Percentiles rank a stretch among this genome's conserved stretches.
Conservation (phyloP, 1,140 invertebrate genomes). For the Conopomorpha cramerella region DNA sequence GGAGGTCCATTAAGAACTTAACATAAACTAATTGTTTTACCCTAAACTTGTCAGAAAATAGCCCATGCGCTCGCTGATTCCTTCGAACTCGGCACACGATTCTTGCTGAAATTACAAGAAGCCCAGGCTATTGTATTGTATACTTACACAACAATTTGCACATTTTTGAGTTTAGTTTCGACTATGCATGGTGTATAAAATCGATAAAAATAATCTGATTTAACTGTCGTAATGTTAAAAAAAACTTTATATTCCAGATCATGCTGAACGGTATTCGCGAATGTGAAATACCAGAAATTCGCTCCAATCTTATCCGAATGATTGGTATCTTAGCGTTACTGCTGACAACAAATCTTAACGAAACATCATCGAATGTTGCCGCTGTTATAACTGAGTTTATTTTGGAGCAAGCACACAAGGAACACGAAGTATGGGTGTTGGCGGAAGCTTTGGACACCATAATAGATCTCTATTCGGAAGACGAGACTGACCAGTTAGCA, state of each 20-base stretch:
- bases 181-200: too few species aligned
- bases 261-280: constrained; percentile 65
- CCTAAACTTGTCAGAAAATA: too few species aligned
- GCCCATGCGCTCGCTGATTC: too few species aligned
- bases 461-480: constrained; percentile 79
- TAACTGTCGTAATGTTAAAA: too few species aligned
- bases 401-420: constrained; percentile 57
- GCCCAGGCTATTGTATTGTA: too few species aligned
- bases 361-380: constrained; percentile 30
- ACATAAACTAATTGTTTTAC: too few species aligned
- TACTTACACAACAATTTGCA: too few species aligned
- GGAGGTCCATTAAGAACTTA: too few species aligned
- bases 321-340: constrained; percentile 64
- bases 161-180: too few species aligned
- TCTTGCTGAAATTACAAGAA: too few species aligned
- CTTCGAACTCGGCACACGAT: too few species aligned
- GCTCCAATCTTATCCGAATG: constrained; percentile 72
- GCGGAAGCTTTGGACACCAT: constrained; percentile 76
- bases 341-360: constrained; percentile 32
- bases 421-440: constrained; percentile 67
- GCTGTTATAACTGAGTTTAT: constrained; percentile 55
- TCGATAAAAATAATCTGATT: too few species aligned
- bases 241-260: constrained; percentile 37
- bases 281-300: constrained; percentile 63
- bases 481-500: constrained; percentile 70